phyloP scores from a whole-genome alignment of 2,888 invertebrate species.

The Eretmocerus hayati region DNA sequence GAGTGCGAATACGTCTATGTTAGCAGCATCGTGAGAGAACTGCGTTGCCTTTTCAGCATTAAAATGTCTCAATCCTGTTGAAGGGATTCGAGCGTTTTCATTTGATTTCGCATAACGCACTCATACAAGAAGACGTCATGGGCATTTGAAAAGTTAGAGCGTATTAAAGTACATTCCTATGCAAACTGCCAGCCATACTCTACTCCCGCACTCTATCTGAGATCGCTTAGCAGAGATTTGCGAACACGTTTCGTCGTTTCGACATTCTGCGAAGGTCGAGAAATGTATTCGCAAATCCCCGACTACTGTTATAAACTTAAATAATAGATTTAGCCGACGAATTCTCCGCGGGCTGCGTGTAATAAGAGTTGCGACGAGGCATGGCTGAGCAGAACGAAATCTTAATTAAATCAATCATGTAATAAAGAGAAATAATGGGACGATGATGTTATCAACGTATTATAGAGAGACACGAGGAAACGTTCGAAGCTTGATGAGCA shows the following conservation, averaged over 20 bases:
- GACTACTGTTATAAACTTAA: conserved; percentile 28
- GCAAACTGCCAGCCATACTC: conserved; percentile 29
- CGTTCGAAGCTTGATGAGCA: conserved; percentile 6
- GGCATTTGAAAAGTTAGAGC: too few species aligned
- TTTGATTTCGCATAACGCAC: conserved; percentile 11
- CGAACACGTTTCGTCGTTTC: conserved; percentile 21
- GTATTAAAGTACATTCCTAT: too few species aligned
- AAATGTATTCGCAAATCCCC: conserved; percentile 24
- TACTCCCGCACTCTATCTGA: conserved; percentile 31
- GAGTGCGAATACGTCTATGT: too few species aligned
- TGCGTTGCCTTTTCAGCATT: too few species aligned
- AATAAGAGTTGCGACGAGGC: conserved; percentile 35
- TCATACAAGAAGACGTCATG: conserved; percentile 8
- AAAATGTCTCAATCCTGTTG: too few species aligned
- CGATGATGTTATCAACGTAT: conserved; percentile 8
- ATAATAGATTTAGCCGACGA: conserved; percentile 34
- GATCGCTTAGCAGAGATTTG: conserved; percentile 31
- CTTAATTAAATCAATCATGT: conserved; percentile 20
- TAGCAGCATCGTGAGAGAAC: too few species aligned
- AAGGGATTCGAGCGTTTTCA: too few species aligned
- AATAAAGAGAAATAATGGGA: conserved; percentile 11
- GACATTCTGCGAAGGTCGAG: conserved; percentile 20
- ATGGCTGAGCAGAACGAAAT: conserved; percentile 24
- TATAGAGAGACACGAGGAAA: conserved; percentile 22
- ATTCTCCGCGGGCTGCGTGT: conserved; percentile 35